Base-by-base conservation (phyloP, 92 coral and sea anemone species). In the Parazoanthus swiftii region DNA sequence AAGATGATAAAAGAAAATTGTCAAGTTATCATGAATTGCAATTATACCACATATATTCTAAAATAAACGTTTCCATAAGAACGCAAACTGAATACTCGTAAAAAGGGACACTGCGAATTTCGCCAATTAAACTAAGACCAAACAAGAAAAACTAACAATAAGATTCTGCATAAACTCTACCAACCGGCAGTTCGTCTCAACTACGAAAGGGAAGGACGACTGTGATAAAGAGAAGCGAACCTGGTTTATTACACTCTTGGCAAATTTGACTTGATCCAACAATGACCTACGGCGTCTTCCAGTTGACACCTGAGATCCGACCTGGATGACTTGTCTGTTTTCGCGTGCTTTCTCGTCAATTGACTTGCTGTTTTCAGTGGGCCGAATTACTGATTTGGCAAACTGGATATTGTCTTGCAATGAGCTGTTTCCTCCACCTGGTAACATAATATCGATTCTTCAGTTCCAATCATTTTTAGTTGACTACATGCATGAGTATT, bases 261-360 rank as follows among this genome's bases (percentile, higher is more conserved):
- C 87, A 44, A 84, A 46, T n/a, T 44, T 84, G 67, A 84, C 44
- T 8, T 84, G 36, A 50, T 84, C 87, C 67, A 84, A 11, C 65
- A 84, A 0, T 2, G 87, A 84, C 1, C 48, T 84, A 13, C 87
- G 65, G 15, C 79, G 46, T 18, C 79, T 65, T 23, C 87, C 87
- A 8, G 65, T 50, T 71, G 87, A 42, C 2, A 26, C 35, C 25
- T 84, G 79, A 2, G 67, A 71, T 6, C 87, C 77, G n/a, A 20
- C 68, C 0, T 84, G 42, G 39, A 84, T 72, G 8, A 71, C 6
- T 14, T 65, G 29, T 74, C 87, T 84, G 48, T 84, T 84, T 72
- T 84, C 21, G 5, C 65, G 51, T 16, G 87, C 87, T 26, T 84
- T 84, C 66, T 70, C 21, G 63, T 84, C 63, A 16, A 25, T 33